Evolutionary conservation across 2,888 invertebrate species (phyloP).

Genomic region (Chrysodeixis includens): DNA sequence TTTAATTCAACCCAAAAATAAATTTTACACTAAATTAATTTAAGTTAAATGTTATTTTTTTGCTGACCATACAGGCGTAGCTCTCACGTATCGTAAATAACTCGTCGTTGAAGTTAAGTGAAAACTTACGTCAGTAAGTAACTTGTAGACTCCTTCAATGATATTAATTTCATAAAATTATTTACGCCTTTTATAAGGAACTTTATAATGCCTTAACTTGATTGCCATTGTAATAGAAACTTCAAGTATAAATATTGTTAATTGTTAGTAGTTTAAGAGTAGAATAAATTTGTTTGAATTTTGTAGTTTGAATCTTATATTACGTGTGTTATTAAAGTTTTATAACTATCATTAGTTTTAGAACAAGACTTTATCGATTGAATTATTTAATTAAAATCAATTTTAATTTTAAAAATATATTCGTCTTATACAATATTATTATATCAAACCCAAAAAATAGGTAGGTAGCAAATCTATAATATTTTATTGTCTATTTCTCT

Average conservation of each 20-base stretch:
- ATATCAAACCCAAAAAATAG: no score
- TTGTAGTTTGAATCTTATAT: not conserved
- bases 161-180: constrained; percentile 54
- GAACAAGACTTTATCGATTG: not conserved
- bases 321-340: not conserved
- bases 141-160: constrained; percentile 38
- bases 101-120: constrained; percentile 47
- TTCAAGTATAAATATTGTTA: not conserved
- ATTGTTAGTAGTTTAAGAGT: constrained; percentile 3
- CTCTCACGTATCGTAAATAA: constrained; percentile 55
- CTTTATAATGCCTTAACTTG: constrained; percentile 6
- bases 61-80: constrained; percentile 31
- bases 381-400: no score
- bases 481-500: no score
- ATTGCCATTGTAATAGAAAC: constrained; percentile 2
- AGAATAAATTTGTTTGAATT: not conserved
- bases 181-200: constrained; percentile 26
- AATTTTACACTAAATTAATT: no score
- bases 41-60: not conserved
- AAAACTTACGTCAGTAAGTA: constrained; percentile 51
- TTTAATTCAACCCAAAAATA: no score
- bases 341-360: not conserved
- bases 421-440: no score
- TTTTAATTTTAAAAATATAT: no score
- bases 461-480: no score